Evolutionary conservation across 2,888 invertebrate genomes (phyloP).

Genomic region (Herminia tarsipennalis): DNA sequence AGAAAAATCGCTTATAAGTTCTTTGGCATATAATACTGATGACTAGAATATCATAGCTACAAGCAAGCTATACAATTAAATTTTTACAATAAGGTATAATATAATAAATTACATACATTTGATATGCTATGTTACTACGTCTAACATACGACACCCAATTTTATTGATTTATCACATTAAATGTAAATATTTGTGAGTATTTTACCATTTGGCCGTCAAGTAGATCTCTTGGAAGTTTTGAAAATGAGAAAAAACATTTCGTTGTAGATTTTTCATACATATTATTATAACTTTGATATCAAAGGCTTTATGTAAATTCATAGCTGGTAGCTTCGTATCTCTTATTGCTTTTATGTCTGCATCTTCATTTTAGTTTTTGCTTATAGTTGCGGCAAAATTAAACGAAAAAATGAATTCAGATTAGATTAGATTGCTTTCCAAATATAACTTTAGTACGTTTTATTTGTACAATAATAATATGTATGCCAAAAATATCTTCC

Average conservation of each 20-base stretch:
- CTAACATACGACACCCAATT: slow-evolving; percentile 43
- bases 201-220: slow-evolving; percentile 64
- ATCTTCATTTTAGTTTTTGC: too few relatives aligned
- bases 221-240: slow-evolving; percentile 49
- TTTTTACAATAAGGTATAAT: slow-evolving; percentile 36
- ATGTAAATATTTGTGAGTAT: slow-evolving; percentile 38
- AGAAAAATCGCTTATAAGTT: slow-evolving; percentile 43
- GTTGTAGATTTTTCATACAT: slow-evolving; percentile 36
- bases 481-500: slow-evolving; percentile 17
- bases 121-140: slow-evolving; percentile 67
- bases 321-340: too few relatives aligned
- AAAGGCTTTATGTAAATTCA: not conserved
- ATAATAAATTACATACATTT: slow-evolving; percentile 44
- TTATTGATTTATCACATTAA: slow-evolving; percentile 57
- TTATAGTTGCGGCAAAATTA: too few relatives aligned
- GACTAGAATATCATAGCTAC: slow-evolving; percentile 36
- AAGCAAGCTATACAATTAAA: slow-evolving; percentile 40
- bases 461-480: slow-evolving; percentile 7
- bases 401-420: not conserved
- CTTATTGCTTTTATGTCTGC: too few relatives aligned
- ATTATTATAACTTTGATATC: slow-evolving; percentile 18
- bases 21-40: slow-evolving; percentile 51
- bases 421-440: not conserved
- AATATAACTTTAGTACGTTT: not conserved
- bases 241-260: slow-evolving; percentile 29